Evolutionary conservation across 2,797 vertebrate genomes (phyloP).

Genomic region (Liasis olivaceus): DNA sequence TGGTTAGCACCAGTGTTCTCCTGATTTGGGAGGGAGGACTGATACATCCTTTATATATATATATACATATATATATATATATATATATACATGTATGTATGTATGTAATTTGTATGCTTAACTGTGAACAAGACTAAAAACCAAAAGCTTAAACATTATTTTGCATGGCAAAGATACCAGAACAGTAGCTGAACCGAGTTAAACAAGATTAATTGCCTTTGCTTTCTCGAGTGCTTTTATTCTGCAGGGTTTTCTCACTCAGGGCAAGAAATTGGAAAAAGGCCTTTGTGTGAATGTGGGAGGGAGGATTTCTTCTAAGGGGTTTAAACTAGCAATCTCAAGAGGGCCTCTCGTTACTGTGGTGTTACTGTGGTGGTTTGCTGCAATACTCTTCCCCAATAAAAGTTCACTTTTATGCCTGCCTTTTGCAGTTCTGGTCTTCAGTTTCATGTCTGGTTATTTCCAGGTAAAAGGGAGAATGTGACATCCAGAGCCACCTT

Average conservation of each 20-base stretch:
- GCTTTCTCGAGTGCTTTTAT: not conserved
- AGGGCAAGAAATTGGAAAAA: not conserved
- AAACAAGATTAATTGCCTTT: not conserved
- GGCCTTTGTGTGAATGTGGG: not conserved
- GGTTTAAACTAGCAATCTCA: conserved; percentile 2
- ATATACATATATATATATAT: not conserved
- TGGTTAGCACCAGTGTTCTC: not conserved
- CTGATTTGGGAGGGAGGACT: not conserved
- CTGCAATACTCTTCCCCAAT: conserved; percentile 35
- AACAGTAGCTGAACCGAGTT: not conserved
- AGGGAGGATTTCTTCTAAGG: not conserved
- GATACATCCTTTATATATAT: not conserved
- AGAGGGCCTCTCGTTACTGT: not conserved
- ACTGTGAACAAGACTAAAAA: not conserved
- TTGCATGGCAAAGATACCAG: not conserved
- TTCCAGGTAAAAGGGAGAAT: not conserved
- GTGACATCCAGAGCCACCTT: not conserved
- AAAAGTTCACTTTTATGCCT: conserved; percentile 26
- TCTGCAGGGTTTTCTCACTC: not conserved
- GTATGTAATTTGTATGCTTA: not conserved
- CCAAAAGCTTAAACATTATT: not conserved
- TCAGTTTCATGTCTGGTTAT: not conserved
- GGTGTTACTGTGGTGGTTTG: conserved; percentile 9
- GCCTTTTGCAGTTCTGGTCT: conserved; percentile 15
- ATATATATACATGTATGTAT: not conserved